These are phyloP conservation scores for Myiothlypis coronata DNA, from an alignment of 2,797 vertebrate species.

Conservation along the genomic window DNA sequence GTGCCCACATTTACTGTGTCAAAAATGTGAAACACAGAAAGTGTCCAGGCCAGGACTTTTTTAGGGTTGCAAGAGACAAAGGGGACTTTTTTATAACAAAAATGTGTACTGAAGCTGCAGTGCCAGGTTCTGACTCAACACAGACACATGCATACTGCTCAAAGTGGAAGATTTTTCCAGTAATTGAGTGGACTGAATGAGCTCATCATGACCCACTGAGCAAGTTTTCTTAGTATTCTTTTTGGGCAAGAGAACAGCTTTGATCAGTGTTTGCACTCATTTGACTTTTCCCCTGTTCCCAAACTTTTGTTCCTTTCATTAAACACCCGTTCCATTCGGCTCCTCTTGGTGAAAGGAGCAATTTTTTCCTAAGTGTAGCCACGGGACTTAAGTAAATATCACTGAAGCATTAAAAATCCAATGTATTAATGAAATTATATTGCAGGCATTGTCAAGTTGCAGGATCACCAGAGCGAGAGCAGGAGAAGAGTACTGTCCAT, in stretches of 20 bases:
- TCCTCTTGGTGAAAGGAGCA: neutral
- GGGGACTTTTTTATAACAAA: constrained; percentile 48
- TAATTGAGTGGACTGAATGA: constrained; percentile 57
- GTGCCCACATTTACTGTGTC: neutral
- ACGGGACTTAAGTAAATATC: constrained; percentile 5
- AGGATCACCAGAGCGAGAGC: neutral
- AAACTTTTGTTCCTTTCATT: constrained; percentile 35
- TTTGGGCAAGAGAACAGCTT: constrained; percentile 39
- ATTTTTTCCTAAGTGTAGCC: neutral
- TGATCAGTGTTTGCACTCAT: constrained; percentile 32
- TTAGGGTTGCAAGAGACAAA: constrained; percentile 14
- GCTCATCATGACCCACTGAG: constrained; percentile 59
- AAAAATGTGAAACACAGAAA: neutral
- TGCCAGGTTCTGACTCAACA: constrained; percentile 64
- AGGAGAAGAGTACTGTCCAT: neutral
- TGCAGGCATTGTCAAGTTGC: neutral
- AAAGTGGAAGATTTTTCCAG: constrained; percentile 62
- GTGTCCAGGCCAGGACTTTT: neutral
- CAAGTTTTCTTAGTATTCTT: constrained; percentile 48
- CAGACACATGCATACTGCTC: constrained; percentile 18
- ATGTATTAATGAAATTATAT: neutral
- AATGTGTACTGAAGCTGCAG: constrained; percentile 21
- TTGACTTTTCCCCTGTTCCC: constrained; percentile 44
- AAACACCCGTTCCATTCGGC: neutral
- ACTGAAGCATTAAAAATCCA: neutral